These are phyloP conservation scores for Aphelenchoides besseyi DNA, from an alignment of 1,140 invertebrate genomes.

Conservation along the genomic window DNA sequence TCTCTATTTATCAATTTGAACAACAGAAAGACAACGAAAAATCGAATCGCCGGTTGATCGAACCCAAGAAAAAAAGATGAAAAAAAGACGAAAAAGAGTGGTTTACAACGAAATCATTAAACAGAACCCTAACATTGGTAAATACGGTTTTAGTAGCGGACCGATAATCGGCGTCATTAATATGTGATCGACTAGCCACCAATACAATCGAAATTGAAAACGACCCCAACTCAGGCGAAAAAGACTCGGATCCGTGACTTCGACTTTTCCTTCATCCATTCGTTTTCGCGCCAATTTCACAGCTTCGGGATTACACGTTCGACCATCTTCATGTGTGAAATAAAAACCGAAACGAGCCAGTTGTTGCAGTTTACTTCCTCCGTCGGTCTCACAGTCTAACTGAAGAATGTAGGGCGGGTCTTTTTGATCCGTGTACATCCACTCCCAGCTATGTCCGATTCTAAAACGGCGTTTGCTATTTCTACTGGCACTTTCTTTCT, in stretches of 20 bases:
- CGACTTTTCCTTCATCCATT: conserved; percentile 44
- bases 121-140: conserved; percentile 58
- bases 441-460: conserved; percentile 59
- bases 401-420: conserved; percentile 57
- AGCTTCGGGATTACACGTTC: conserved; percentile 53
- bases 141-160: conserved; percentile 56
- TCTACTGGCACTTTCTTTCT: neutral
- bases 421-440: conserved; percentile 60
- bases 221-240: conserved; percentile 56
- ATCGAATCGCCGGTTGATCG: no score
- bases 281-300: conserved; percentile 35
- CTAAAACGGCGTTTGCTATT: conserved; percentile 33
- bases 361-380: conserved; percentile 59
- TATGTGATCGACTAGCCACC: conserved; percentile 54
- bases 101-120: conserved; percentile 59
- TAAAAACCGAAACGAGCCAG: conserved; percentile 60
- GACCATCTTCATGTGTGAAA: conserved; percentile 56
- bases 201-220: conserved; percentile 59
- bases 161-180: conserved; percentile 53
- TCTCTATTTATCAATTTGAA: no score
- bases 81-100: neutral
- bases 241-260: conserved; percentile 18
- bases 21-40: neutral
- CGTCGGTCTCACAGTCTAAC: conserved; percentile 61
- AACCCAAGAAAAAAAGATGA: no score